Conservation (phyloP, 1,140 invertebrate species). For the Dysdera silvatica region DNA sequence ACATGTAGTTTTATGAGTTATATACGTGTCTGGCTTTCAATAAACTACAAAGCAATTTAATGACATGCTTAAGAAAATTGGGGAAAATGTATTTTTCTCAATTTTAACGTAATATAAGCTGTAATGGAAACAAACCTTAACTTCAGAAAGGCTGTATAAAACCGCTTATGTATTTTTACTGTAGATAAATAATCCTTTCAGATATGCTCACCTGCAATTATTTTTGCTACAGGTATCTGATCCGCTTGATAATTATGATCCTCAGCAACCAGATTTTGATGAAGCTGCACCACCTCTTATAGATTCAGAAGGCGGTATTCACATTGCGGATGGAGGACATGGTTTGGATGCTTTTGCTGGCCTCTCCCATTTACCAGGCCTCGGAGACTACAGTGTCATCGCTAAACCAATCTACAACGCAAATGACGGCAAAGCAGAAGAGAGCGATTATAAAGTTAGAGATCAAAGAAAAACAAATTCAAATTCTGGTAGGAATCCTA, state of each 20-base stretch:
- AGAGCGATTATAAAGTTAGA: conserved; percentile 11
- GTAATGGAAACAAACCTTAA: too few species aligned
- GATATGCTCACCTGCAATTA: too few species aligned
- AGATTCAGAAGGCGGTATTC: conserved; percentile 35
- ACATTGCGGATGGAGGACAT: conserved; percentile 33
- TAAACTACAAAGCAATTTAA: too few species aligned
- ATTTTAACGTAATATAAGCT: too few species aligned
- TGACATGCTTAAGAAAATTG: too few species aligned
- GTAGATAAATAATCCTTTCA: too few species aligned
- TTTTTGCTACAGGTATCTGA: background rate
- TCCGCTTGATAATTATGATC: conserved; percentile 27
- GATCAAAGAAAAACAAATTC: background rate
- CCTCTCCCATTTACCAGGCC: conserved; percentile 6
- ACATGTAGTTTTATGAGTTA: too few species aligned
- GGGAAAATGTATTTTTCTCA: too few species aligned
- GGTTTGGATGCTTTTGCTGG: conserved; percentile 16
- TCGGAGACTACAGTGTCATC: conserved; percentile 4
- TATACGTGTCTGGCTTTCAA: too few species aligned
- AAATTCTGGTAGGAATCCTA: background rate
- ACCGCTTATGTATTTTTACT: too few species aligned
- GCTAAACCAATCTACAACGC: conserved; percentile 21
- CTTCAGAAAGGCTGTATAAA: too few species aligned
- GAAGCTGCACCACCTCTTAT: conserved; percentile 37
- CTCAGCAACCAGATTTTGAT: conserved; percentile 30
- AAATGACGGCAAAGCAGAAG: conserved; percentile 11